These are phyloP conservation scores for Orientallactaga sibirica DNA, from an alignment of 2,797 vertebrate species.

Conservation along the genomic window DNA sequence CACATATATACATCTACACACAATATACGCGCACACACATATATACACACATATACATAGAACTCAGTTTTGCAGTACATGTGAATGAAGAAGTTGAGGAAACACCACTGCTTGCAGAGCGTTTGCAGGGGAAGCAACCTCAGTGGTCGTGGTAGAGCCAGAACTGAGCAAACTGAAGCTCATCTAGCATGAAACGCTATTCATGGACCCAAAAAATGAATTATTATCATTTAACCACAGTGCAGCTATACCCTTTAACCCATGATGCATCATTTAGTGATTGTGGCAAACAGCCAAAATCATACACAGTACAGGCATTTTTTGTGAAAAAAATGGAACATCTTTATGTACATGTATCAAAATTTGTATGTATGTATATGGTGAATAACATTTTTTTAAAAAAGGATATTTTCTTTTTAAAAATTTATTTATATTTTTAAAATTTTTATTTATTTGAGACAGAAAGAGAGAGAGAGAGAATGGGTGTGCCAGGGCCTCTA, in stretches of 20 bases:
- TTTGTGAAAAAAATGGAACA: constrained; percentile 16
- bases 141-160: background rate
- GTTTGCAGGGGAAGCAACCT: background rate
- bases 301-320: background rate
- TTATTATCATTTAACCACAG: background rate
- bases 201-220: too few species aligned
- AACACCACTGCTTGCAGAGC: background rate
- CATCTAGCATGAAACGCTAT: background rate
- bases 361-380: background rate
- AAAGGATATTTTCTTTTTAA: too few species aligned
- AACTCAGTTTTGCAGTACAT: background rate
- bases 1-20: too few species aligned
- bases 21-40: too few species aligned
- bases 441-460: too few species aligned
- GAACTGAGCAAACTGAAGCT: background rate
- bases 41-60: too few species aligned
- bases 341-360: background rate
- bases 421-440: too few species aligned
- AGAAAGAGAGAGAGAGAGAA: too few species aligned
- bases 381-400: background rate
- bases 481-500: too few species aligned
- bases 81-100: background rate
- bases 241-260: background rate
- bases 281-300: background rate
- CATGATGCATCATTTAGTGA: background rate